A percentile compares a stretch with the other conserved stretches of the same genome.
phyloP scores from a whole-genome alignment of 2,888 invertebrate species.

The Lycia hirtaria region DNA sequence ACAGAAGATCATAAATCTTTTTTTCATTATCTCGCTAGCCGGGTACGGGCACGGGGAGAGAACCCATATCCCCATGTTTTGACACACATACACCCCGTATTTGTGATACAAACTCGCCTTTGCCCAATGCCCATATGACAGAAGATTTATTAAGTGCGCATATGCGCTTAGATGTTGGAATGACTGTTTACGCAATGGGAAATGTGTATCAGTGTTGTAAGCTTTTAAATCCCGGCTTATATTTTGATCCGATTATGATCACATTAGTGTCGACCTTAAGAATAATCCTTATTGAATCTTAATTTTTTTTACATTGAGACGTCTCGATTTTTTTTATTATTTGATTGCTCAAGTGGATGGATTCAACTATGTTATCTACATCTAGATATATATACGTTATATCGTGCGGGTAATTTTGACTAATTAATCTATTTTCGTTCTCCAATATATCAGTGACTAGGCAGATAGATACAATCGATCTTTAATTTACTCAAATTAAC shows the following conservation, averaged over 20 bases:
- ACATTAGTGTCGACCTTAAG: conserved; percentile 31
- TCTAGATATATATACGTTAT: too few species aligned
- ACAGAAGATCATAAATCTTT: conserved; percentile 83
- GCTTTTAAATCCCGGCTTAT: conserved; percentile 50
- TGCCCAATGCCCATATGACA: conserved; percentile 71
- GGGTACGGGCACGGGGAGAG: conserved; percentile 60
- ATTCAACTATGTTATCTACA: too few species aligned
- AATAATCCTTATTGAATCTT: conserved; percentile 16
- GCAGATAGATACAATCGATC: conserved; percentile 50
- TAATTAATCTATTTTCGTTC: conserved; percentile 45
- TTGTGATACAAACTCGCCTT: conserved; percentile 75
- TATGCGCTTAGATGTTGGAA: conserved; percentile 76
- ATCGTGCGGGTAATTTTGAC: too few species aligned
- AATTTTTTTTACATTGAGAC: conserved; percentile 17
- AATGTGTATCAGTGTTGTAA: conserved; percentile 49
- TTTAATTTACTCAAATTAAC: conserved; percentile 66
- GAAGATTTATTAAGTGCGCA: conserved; percentile 81
- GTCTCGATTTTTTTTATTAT: neutral
- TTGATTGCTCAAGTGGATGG: neutral
- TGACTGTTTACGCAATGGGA: conserved; percentile 66
- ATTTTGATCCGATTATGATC: conserved; percentile 49
- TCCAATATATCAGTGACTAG: conserved; percentile 36
- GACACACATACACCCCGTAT: conserved; percentile 79
- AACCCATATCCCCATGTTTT: conserved; percentile 80
- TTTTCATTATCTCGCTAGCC: conserved; percentile 79